These are phyloP conservation scores for Pocillopora grandis DNA, from an alignment of 92 coral and sea anemone species.

Conservation along the genomic window DNA sequence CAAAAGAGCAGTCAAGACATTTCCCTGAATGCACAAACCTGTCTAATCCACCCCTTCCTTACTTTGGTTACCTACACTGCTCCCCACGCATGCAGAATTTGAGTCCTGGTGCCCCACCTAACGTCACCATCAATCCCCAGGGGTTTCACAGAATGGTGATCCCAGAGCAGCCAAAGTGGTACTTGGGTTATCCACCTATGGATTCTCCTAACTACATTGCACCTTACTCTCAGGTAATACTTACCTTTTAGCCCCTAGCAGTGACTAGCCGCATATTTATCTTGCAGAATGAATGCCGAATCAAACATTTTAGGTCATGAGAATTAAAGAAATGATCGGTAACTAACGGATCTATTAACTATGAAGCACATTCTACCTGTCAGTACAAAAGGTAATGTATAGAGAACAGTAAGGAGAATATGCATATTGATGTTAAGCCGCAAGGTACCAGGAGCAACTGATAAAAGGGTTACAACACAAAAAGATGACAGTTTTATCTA, in stretches of 20 bases:
- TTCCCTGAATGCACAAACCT: slow-evolving; percentile 16
- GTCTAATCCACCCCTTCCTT: slow-evolving; percentile 19
- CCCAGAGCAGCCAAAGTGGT: slow-evolving; percentile 21
- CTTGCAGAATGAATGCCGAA: no score
- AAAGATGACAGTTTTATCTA: not conserved
- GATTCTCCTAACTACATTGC: slow-evolving; percentile 13
- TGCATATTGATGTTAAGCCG: no score
- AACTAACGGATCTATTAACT: no score
- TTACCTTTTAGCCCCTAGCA: not conserved
- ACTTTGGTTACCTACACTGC: slow-evolving; percentile 17
- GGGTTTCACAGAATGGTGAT: slow-evolving; percentile 15
- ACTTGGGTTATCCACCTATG: not conserved
- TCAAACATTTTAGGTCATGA: no score
- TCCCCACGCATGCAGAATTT: slow-evolving; percentile 23
- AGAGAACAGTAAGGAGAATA: no score
- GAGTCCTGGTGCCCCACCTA: slow-evolving; percentile 4
- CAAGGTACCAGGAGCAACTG: no score
- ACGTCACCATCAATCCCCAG: slow-evolving; percentile 1
- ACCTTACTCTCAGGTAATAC: slow-evolving; percentile 1
- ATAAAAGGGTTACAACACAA: no score
- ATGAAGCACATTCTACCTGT: no score
- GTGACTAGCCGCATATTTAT: no score
- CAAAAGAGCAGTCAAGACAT: not conserved
- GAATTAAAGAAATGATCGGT: no score
- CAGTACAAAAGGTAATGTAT: no score